Evolutionary conservation across 2,797 vertebrate genomes (phyloP), one percentile per base, ranked within the genome.

Genomic region (Craterocephalus amniculus): DNA sequence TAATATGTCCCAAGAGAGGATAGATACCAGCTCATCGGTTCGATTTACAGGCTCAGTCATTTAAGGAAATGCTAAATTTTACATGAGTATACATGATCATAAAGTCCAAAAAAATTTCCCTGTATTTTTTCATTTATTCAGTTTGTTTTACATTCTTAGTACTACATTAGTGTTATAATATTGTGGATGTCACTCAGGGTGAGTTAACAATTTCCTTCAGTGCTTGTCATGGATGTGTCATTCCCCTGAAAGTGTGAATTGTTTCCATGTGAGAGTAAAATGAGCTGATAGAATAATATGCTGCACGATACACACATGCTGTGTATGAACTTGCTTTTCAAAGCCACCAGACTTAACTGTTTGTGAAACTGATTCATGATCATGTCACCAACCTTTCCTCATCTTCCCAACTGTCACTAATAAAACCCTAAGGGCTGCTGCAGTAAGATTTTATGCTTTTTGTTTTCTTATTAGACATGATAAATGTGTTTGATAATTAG

Each of bases 401-500:
- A 13, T 7, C 71, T 63, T 63, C 74, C 58, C 67, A 12, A 27
- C 61, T 80, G 84, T 76, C 86, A 73, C 56, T 16, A 10, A 32
- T 43, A 60, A 35, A 63, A 52, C 74, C 70, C 48, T 40, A 64
- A 36, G 74, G 80, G 64, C 81, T 70, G 14, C n/a, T 45, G 18
- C 43, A 48, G 45, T n/a, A 10, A 36, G 12, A 11, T 22, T 0
- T 32, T 32, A 24, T 31, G 20, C n/a, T 34, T 40, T 31, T 27
- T 58, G 24, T 57, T 38, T 55, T 55, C 55, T 36, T 49, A 55
- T 48, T 48, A 55, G 59, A 69, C 58, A 74, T 45, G 31, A 87
- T 82, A 67, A 80, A 88, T 87, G 80, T n/a, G 58, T 69, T 74
- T 76, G 67, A 74, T 88, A 88, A 87, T 91, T 83, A 86, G 70